Base-by-base conservation (phyloP, 2,113 vertebrate species). In the Suncus etruscus region DNA sequence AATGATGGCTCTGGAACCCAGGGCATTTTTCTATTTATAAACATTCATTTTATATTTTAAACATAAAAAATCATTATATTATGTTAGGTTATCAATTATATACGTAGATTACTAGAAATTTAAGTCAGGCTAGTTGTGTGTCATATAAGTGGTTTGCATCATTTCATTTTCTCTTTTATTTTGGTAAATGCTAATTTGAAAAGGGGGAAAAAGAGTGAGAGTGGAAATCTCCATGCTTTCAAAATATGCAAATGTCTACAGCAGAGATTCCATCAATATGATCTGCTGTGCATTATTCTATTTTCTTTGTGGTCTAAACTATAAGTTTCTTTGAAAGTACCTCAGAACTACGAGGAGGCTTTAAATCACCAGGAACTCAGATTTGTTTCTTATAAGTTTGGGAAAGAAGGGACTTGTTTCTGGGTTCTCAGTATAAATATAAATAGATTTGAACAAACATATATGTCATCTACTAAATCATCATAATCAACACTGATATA, bases 121-220 rank as follows among this genome's bases (percentile, higher is more conserved):
- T 91, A 84, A 87, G 68, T 94, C 95, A 96, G 61, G 10, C 79
- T 86, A 85, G 87, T 80, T 87, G 88, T 90, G 73, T 77, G 91
- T 45, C 91, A 96, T 92, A 11, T 89, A 93, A 80, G 8, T n/a
- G 8, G 24, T 89, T 95, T 89, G 95, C 89, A 11, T 92, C 24
- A 77, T 94, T 95, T 95, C 51, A 93, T 94, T 95, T 96, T 84
- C 92, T 91, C 48, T 94, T 54, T 83, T 86, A 85, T 89, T 95
- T 96, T 91, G 24, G 87, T 92, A 94, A 95, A 87, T 94, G 84
- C 48, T 81, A 94, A 65, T 91, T 96, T 92, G 80, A 82, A 94
- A 74, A 87, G 66, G 77, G 27, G 70, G 66, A 15, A 47, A 16
- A 50, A 73, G 72, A 86, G 12, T 76, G 6, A 70, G 29, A 90